Conservation (phyloP, 1,140 invertebrate genomes). For the Eulimnadia texana region DNA sequence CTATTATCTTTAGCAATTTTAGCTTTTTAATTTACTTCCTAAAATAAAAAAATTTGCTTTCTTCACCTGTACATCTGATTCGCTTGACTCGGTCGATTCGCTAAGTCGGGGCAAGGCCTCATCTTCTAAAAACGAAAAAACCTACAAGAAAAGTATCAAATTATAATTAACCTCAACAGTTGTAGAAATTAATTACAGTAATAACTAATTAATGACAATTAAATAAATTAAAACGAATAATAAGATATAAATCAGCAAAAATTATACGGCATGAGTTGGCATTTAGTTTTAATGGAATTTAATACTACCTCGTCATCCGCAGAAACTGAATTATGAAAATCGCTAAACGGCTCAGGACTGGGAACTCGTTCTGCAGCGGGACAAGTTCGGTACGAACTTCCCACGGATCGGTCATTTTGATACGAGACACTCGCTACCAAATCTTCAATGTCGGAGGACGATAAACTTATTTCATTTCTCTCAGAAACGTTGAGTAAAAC, state of each 20-base stretch:
- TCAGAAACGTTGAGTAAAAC: too few relatives aligned
- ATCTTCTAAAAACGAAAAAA: neutral
- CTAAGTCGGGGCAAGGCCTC: neutral
- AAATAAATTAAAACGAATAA: too few relatives aligned
- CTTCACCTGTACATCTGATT: neutral
- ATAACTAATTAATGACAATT: too few relatives aligned
- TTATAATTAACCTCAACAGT: neutral
- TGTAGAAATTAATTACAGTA: neutral
- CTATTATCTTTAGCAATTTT: neutral
- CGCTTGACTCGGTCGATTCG: neutral
- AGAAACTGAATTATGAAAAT: neutral
- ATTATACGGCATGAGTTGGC: neutral
- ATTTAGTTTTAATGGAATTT: neutral
- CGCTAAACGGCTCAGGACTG: neutral
- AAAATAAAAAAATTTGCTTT: neutral
- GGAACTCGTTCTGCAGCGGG: neutral
- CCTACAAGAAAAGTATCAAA: neutral
- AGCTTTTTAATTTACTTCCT: neutral
- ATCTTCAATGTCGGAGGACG: neutral
- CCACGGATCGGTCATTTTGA: neutral
- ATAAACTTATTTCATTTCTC: too few relatives aligned
- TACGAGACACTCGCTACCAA: neutral
- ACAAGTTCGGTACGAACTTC: neutral
- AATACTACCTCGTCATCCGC: neutral
- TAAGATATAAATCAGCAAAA: too few relatives aligned